A percentile compares a stretch with the other conserved stretches of the same genome.
phyloP scores from a whole-genome alignment of 2,888 invertebrate genomes.

The Deroplatys truncata region DNA sequence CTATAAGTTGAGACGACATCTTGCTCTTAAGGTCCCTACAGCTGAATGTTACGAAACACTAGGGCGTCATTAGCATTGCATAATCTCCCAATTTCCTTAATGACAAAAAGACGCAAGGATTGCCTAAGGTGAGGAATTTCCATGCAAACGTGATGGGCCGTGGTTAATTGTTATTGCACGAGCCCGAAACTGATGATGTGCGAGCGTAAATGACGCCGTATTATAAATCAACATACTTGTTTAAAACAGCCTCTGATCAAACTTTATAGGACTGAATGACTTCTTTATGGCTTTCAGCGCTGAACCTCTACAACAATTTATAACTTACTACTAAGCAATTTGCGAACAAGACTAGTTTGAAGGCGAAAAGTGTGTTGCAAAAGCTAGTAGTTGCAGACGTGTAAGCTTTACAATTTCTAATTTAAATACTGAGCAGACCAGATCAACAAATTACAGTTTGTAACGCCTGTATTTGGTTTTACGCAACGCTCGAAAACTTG shows the following conservation, averaged over 20 bases:
- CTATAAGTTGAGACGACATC: not conserved
- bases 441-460: no score
- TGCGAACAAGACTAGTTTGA: no score
- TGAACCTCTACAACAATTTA: no score
- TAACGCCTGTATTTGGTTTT: no score
- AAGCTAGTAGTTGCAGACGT: no score
- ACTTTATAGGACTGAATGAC: not conserved
- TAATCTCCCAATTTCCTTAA: not conserved
- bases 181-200: not conserved
- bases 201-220: not conserved
- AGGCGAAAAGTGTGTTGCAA: no score
- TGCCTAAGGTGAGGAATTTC: not conserved
- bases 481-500: no score
- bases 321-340: no score
- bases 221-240: not conserved
- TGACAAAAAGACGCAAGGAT: not conserved
- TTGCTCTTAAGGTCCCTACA: not conserved
- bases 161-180: not conserved
- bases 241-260: not conserved
- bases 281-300: not conserved
- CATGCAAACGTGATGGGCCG: not conserved
- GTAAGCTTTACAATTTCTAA: no score
- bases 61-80: not conserved
- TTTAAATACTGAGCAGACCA: no score
- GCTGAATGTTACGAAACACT: not conserved